Evolutionary conservation across 2,113 vertebrate species (phyloP).

Genomic region (Seriola rivoliana): DNA sequence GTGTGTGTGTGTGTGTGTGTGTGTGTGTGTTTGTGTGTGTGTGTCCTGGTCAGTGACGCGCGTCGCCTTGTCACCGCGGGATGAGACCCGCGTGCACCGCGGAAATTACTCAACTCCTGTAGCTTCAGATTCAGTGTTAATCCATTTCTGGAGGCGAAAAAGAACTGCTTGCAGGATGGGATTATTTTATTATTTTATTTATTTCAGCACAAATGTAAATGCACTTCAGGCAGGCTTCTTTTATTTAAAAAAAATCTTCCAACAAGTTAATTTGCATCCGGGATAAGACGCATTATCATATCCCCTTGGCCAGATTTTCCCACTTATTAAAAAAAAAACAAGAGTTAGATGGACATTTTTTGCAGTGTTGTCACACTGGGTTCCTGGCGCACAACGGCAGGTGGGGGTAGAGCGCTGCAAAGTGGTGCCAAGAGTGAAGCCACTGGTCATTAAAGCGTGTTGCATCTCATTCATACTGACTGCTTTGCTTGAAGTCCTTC

Average conservation of each 20-base stretch:
- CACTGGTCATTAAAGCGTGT: slow-evolving; percentile 35
- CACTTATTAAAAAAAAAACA: not conserved
- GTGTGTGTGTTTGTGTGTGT: slow-evolving; percentile 21
- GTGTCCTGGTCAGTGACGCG: slow-evolving; percentile 36
- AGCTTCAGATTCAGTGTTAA: not conserved
- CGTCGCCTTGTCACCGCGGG: slow-evolving; percentile 1
- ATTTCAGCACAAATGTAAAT: not conserved
- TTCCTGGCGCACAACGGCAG: slow-evolving; percentile 80
- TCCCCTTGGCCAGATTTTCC: not conserved
- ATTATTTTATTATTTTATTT: not conserved
- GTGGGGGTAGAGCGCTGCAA: slow-evolving; percentile 85
- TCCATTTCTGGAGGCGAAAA: slow-evolving; percentile 3
- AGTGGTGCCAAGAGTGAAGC: slow-evolving; percentile 61
- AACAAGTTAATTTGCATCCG: slow-evolving; percentile 23
- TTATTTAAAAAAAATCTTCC: not conserved
- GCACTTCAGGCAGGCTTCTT: not conserved
- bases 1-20: slow-evolving; percentile 18
- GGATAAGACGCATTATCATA: not conserved
- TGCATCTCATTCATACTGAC: slow-evolving; percentile 20
- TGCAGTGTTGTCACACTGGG: slow-evolving; percentile 42
- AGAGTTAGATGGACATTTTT: slow-evolving; percentile 8
- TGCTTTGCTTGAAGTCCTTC: not conserved
- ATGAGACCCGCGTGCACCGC: slow-evolving; percentile 3
- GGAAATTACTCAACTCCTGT: slow-evolving; percentile 1
- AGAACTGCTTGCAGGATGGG: not conserved